phyloP scores from a whole-genome alignment of 2,113 vertebrate genomes.

The Stomatorhinus ivindoensis region DNA sequence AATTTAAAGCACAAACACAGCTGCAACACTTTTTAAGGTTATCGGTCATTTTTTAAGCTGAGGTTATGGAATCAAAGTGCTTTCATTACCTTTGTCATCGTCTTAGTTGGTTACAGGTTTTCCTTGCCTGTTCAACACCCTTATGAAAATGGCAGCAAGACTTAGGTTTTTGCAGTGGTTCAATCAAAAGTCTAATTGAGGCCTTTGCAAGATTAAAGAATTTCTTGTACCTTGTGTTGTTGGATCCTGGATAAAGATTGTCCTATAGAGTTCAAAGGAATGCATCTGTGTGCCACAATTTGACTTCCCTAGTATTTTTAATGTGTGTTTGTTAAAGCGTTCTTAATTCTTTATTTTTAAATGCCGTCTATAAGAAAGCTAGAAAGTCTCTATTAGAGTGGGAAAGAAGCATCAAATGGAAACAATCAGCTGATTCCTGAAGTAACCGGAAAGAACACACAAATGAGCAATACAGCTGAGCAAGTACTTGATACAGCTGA shows the following conservation, averaged over 20 bases:
- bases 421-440: background rate
- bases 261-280: background rate
- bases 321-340: background rate
- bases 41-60: background rate
- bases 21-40: background rate
- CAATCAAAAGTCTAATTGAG: background rate
- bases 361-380: background rate
- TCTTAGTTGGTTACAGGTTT: background rate
- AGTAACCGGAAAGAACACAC: background rate
- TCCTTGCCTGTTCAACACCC: background rate
- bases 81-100: background rate
- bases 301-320: background rate
- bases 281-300: background rate
- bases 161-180: background rate
- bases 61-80: background rate
- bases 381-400: background rate
- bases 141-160: background rate
- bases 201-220: background rate
- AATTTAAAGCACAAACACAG: background rate
- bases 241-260: background rate
- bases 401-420: background rate
- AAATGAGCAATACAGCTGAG: background rate
- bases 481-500: background rate
- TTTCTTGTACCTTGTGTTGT: background rate
- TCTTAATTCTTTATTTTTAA: background rate